Evolutionary conservation across 2,888 invertebrate genomes (phyloP).

Genomic region (Deilephila elpenor): DNA sequence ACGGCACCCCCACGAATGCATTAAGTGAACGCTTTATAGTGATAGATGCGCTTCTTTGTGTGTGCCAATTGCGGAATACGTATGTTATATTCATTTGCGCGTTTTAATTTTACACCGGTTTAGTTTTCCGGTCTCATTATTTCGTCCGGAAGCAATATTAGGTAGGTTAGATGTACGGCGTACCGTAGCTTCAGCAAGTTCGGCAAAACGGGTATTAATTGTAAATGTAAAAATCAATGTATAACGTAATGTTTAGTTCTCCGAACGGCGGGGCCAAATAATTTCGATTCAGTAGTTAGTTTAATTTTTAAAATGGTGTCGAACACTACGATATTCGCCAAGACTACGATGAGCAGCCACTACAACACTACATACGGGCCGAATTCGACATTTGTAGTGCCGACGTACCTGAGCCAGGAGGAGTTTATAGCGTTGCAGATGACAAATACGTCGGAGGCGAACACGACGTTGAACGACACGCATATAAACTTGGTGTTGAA

Average conservation of each 20-base stretch:
- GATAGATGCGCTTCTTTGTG: conserved; percentile 73
- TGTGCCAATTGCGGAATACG: conserved; percentile 60
- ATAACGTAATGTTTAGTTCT: conserved; percentile 19
- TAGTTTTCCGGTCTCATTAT: conserved; percentile 36
- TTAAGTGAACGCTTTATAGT: conserved; percentile 69
- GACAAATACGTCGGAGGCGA: conserved; percentile 80
- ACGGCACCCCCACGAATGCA: conserved; percentile 55
- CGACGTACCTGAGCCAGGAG: conserved; percentile 83
- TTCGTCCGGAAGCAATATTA: conserved; percentile 66
- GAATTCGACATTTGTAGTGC: conserved; percentile 78
- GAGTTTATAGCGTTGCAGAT: conserved; percentile 84
- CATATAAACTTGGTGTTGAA: conserved; percentile 83
- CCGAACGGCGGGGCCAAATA: conserved; percentile 64
- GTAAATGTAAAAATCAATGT: conserved; percentile 41
- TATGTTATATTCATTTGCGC: conserved; percentile 64
- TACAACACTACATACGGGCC: conserved; percentile 62
- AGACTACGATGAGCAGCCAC: conserved; percentile 63
- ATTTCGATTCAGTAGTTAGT: conserved; percentile 31
- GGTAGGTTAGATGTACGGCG: conserved; percentile 46
- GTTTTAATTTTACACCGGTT: conserved; percentile 21
- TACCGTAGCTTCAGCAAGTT: conserved; percentile 47
- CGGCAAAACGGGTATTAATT: conserved; percentile 63
- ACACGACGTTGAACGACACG: conserved; percentile 79
- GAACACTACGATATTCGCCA: conserved; percentile 62
- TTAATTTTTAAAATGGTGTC: conserved; percentile 62